Evolutionary conservation across 2,888 invertebrate genomes (phyloP), one percentile per base, ranked within the genome.

Genomic region (Heteromyza rotundicornis): DNA sequence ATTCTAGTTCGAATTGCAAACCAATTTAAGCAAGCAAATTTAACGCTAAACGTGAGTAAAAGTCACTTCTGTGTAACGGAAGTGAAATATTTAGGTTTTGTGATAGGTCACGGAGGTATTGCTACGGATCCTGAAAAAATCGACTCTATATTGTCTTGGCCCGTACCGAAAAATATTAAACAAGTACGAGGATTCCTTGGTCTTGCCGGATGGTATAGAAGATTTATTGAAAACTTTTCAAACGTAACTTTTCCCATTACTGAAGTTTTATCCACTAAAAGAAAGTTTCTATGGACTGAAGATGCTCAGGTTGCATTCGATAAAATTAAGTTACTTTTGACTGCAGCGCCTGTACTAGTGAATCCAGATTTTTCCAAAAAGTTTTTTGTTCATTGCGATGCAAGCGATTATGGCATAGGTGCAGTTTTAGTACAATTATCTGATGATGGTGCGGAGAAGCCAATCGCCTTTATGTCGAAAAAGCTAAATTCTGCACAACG

Each of bases 131-230:
- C 67, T 0, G 59, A 60, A 2, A 68, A 68, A 47, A 19, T 64
- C 2, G 51, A 47, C 24, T 52, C 62, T 1, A 67, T 67, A 10
- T 17, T 59, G 1, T 51, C 59, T 5, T 65, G 65, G 60, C 70
- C 70, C 0, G 22, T 61, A 1, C 70, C 70, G 20, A 66, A 61
- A 22, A 63, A 58, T 1, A 10, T 63, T 2, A 65, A 65, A 23
- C 66, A 69, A 40, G 66, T 70, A 12, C 57, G 69, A 1, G 64
- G 70, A 20, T 67, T 71, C 19, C 36, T 70, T 16, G 68, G 69
- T 1, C 56, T 72, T 47, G 67, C 66, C 1, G 67, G 70, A 0
- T 70, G 69, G 70, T 70, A 68, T 47, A 52, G 67, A 0, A 35
- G 68, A 1, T 70, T 68, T 22, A 68, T 70, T 10, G 49, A 61